Evolutionary conservation across 2,888 invertebrate genomes (phyloP), one percentile per base, ranked within the genome.

Genomic region (Clanis bilineata): DNA sequence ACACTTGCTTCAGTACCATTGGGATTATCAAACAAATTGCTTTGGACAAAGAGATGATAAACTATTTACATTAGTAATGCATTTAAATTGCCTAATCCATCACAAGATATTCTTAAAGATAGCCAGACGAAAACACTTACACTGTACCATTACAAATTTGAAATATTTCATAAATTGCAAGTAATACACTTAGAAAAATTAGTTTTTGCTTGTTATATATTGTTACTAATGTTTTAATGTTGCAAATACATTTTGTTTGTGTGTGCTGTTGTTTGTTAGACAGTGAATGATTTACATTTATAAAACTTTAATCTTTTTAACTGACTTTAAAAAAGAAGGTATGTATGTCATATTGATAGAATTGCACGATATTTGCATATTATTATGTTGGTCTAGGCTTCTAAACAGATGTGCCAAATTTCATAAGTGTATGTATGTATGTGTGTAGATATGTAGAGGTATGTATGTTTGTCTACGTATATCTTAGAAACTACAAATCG

Each of bases 151-250:
- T 32, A 3, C 15, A 51, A 45, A 23, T 45, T 28, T 51, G 32
- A 51, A 28, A 28, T 28, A 9, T 51, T 51, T 25, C 23, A 47
- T 47, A 47, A 28, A 25, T n/a, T 32, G 32, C 10, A 18, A 51
- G 9, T 32, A 18, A 10, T 18, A 28, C 15, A 51, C 51, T 18
- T 32, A 51, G 6, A 32, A 10, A 51, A 51, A 51, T 32, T 28
- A 32, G 51, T 2, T 51, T 47, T 51, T 15, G 18, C 5, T 28
- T 32, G 10, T 28, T 28, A 18, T 47, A 28, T 9, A 28, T 47
- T 15, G 25, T 18, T 9, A n/a, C 10, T 57, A 3, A 55, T 44
- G 28, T 58, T 56, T 41, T 55, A 38, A 45, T 61, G 44, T 7
- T n/a, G 39, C 2, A 56, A 3, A 41, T 43, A 10, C 15, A 39